Evolutionary conservation across 2,888 invertebrate species (phyloP), one percentile per base, ranked within the genome.

Genomic region (Halictus quadricinctus): DNA sequence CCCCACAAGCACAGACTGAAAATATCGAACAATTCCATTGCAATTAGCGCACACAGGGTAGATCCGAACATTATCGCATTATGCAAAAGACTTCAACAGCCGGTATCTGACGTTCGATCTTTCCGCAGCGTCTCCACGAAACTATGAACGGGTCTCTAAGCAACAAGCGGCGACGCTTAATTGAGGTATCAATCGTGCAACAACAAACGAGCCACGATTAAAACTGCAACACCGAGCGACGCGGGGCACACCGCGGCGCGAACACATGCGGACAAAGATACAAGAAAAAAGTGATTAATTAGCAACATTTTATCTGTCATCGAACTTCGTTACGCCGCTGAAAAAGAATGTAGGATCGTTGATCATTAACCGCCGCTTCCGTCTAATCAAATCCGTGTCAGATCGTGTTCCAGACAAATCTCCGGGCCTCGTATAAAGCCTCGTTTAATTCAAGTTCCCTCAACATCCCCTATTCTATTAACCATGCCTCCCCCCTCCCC

Each of bases 391-490:
- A 84, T 84, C 58, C 64, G 83, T 29, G 84, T 78, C 70, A 72
- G 84, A 75, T 84, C 84, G 84, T 74, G 78, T 83, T 75, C 74
- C 36, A 79, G 70, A 79, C 46, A 41, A 80, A 81, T 75, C 60
- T 18, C 43, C 21, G 50, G 18, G 69, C n/a, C 15, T 46, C 46
- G 29, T 70, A 54, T 70, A 36, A 83, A 74, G n/a, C 43, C 78
- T 75, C 78, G 50, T 84, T 84, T 84, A 84, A 84, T 84, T 84
- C 79, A 75, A 79, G 74, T 84, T 84, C 74, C 70, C 78, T 79
- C 79, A 79, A 84, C 84, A 84, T 84, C 60, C 79, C 84, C 79
- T 79, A 79, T 84, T 84, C 84, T 84, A 84, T 84, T 84, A 84
- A 36, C 18, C 60, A 7, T 21, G 18, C 74, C 36, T 3, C 21